These are phyloP conservation scores for Smutsia gigantea DNA, from an alignment of 2,797 vertebrate genomes.

Conservation along the genomic window DNA sequence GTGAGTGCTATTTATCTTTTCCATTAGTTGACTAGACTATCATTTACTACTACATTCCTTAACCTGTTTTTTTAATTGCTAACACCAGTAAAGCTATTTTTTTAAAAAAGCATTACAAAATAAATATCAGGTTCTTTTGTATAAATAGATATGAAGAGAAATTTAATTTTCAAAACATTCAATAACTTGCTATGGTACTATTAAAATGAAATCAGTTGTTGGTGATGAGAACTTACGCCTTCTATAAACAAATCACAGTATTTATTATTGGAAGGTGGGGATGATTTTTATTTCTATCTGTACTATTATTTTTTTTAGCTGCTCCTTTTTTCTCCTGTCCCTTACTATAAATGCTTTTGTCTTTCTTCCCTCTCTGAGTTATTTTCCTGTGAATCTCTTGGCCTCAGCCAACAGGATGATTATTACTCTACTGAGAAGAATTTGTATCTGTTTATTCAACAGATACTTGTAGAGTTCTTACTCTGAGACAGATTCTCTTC, in stretches of 20 bases:
- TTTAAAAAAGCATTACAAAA: constrained; percentile 14
- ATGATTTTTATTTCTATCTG: constrained; percentile 34
- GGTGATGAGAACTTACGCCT: not conserved
- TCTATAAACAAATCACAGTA: constrained; percentile 28
- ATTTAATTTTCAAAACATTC: constrained; percentile 27
- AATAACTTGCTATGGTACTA: not conserved
- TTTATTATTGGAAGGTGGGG: not conserved
- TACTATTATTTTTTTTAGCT: not conserved
- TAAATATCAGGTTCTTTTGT: constrained; percentile 23
- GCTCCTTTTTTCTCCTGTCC: not conserved
- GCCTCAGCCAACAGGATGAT: not conserved
- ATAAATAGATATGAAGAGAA: constrained; percentile 10
- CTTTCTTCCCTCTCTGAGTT: not conserved
- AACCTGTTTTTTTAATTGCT: not conserved
- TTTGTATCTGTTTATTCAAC: not conserved
- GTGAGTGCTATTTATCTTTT: constrained; percentile 87
- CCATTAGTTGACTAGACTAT: not conserved
- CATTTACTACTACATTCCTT: not conserved
- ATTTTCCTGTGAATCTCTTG: not conserved
- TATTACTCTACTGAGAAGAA: not conserved
- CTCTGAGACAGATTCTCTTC: not conserved
- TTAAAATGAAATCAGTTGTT: not conserved
- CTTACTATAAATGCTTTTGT: not conserved
- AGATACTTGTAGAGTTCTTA: not conserved
- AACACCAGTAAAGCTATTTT: not conserved